Evolutionary conservation across 1,140 invertebrate genomes (phyloP), one percentile per base, ranked within the genome.

Genomic region (Nylanderia fulva): DNA sequence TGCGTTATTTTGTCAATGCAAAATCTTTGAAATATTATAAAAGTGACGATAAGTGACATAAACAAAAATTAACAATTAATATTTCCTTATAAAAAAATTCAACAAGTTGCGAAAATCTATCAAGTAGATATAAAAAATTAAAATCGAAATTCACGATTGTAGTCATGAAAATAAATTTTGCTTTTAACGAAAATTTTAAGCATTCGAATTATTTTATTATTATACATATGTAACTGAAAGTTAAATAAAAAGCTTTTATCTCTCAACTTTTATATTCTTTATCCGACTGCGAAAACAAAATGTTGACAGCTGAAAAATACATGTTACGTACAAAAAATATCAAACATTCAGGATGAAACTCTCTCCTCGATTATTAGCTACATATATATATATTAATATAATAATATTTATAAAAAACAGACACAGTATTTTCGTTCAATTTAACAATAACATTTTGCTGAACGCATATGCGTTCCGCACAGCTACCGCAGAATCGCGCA

Each of bases 321-420:
- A 0, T 9, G n/a, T 56, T n/a, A n/a, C 11, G 15, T 3, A 8
- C 33, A 15, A 7, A 15, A 74, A 39, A 15, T 60, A 60, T 39
- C 8, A 3, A 29, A 29, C 5, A 36, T 15, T 9, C 1, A n/a
- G 0, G 3, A 24, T 61, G 11, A 29, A 42, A 75, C 9, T 61
- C 18, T n/a, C 15, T 9, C n/a, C n/a, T 11, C 21, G 1, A 63
- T 39, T 39, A n/a, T 18, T n/a, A n/a, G n/a, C n/a, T n/a, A n/a
- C n/a, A 48, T 27, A 9, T 76, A 48, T 27, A 6, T 33, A n/a
- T 45, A 48, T 61, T 61, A 75, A 63, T 63, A 21, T 42, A 42
- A 21, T 42, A 42, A 33, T 33, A 45, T 45, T 42, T 61, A 0
- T n/a, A 33, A 76, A 61, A 61, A 58, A 3, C 18, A 42, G 1